Base-by-base conservation (phyloP, 1,140 invertebrate species). In the Tetragnatha versicolor region DNA sequence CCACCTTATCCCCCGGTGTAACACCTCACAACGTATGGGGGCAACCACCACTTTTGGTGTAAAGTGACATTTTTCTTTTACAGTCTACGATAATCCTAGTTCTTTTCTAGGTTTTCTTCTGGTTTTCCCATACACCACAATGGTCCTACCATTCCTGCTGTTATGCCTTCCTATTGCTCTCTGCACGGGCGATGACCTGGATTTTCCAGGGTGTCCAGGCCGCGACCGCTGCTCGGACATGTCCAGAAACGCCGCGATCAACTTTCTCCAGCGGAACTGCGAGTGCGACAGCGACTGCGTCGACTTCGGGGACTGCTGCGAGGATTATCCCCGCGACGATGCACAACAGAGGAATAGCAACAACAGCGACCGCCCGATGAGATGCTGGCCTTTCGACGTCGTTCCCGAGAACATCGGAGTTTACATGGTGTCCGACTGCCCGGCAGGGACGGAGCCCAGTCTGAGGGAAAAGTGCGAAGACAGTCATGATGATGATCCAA, bases 401-500 rank as follows among this genome's bases (percentile, higher is more conserved):
- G 39, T 37, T 2, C 17, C 4, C 42, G n/a, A n/a, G n/a, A 35
- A 51, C 27, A 12, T 47, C 2, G 73, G 73, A 17, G 73, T 25
- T 3, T 77, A 77, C 17, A 61, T 45, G 6, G 49, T 77, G 17
- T 14, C 37, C 12, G 53, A 10, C 12, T 77, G 73, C 20, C 25
- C 45, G 3, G 6, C n/a, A n/a, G n/a, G n/a, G n/a, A n/a, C n/a
- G n/a, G n/a, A n/a, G n/a, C n/a, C n/a, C 2, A 37, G 29, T 25
- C 6, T 77, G 33, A 33, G 25, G 3, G 61, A 60, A n/a, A 45
- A 60, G 10, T 79, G 76, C 53, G 29, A 58, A 12, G 31, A 12
- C 12, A 12, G 9, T 6, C 25, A 58, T 22, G 61, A 79, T 17
- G 69, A 25, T 25, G 88, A 88, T 81, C 87, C 88, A 5, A 45